Percentiles rank a stretch among this genome's conserved stretches.
Conservation (phyloP, 2,888 invertebrate species). For the Hartigia nigra region DNA sequence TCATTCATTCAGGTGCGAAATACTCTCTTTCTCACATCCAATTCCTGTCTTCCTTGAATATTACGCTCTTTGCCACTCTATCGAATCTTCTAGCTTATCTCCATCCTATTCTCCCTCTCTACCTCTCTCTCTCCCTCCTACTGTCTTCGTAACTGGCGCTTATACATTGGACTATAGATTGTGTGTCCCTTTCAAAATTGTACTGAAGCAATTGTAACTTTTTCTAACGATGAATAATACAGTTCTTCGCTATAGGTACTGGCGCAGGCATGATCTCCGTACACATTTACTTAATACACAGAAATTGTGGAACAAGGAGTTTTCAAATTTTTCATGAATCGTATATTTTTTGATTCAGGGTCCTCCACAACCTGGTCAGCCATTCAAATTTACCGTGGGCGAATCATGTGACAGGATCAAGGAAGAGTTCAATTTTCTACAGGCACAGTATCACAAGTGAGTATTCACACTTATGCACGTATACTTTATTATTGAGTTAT, state of each 20-base stretch:
- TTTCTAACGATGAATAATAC: not conserved
- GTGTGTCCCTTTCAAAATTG: not conserved
- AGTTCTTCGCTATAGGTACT: not conserved
- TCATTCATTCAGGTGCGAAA: not conserved
- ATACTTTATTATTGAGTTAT: not conserved
- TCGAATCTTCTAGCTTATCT: not conserved
- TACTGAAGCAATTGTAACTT: not conserved
- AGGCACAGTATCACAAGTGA: constrained; percentile 96
- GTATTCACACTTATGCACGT: constrained; percentile 59
- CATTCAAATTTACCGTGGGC: constrained; percentile 92
- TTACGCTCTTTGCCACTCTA: too few relatives aligned
- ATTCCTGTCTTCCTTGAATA: not conserved
- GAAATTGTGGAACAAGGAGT: not conserved
- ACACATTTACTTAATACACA: not conserved
- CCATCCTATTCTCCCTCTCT: not conserved
- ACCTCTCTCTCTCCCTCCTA: not conserved
- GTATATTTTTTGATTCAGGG: constrained; percentile 73
- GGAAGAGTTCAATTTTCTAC: constrained; percentile 94
- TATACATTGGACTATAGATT: not conserved
- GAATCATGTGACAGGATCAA: constrained; percentile 96
- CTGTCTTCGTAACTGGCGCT: not conserved
- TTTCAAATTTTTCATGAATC: not conserved
- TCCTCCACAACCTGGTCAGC: constrained; percentile 89
- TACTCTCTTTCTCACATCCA: not conserved
- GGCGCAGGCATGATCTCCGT: not conserved